Base-by-base conservation (phyloP, 2,888 invertebrate genomes). In the Andrena dorsata region DNA sequence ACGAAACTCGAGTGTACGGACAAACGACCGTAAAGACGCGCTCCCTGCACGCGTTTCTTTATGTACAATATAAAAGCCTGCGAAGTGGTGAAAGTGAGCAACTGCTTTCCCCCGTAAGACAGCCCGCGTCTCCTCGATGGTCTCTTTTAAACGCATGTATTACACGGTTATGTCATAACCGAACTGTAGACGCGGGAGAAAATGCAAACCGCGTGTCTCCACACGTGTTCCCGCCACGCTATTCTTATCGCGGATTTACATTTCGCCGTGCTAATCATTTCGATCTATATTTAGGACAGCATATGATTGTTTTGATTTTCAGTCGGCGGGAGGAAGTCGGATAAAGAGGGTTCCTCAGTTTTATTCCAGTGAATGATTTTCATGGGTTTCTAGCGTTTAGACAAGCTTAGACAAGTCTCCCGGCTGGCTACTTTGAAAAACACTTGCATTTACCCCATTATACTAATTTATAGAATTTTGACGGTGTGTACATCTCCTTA, bases 81-180 rank as follows among this genome's bases (percentile, higher is more conserved):
- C 83, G 89, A 84, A 77, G 82, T 85, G 90, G 92, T 92, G 92
- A 92, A 92, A 92, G 92, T 90, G 89, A 87, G 82, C 90, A 41
- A 89, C 86, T 92, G 91, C 92, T 92, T 92, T 92, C 92, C 90
- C 92, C 91, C 90, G 87, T 89, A 86, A 84, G 87, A 91, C 88
- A 87, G 88, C 87, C 86, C 86, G 80, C 84, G 88, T 89, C 86
- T 88, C 88, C 86, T 85, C 88, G 87, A 90, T 90, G 89, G 89
- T 92, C 92, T 91, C 89, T 86, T 90, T 92, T 90, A 90, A 92
- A 90, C 89, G 90, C 90, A 91, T 90, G 89, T 88, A 91, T 91
- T 91, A 92, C 88, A 80, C 76, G 82, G 86, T 92, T 92, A 92
- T 90, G 91, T 92, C 92, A 92, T 90, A 83, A 79, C 78, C 70